These are phyloP conservation scores for Tiliacea aurago DNA, from an alignment of 2,888 invertebrate species.

Conservation along the genomic window DNA sequence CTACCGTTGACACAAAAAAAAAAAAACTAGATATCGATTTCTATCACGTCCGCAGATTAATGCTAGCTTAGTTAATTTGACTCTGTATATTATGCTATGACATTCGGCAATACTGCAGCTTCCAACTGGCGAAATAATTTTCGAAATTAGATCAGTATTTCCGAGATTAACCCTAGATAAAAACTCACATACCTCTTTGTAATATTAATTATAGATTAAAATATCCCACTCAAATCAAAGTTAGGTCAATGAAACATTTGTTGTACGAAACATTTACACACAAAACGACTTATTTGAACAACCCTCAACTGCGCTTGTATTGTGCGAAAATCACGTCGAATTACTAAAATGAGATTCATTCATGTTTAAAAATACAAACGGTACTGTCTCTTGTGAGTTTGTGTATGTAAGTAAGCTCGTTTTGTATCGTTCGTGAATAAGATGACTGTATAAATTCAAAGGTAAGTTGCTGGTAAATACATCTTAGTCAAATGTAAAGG, in stretches of 20 bases:
- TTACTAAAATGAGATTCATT: constrained; percentile 56
- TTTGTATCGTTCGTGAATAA: constrained; percentile 37
- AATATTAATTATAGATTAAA: not conserved
- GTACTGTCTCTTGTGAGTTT: constrained; percentile 26
- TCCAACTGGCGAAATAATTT: not conserved
- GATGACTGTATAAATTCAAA: constrained; percentile 36
- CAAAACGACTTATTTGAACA: constrained; percentile 36
- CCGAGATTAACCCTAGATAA: not conserved
- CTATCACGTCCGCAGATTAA: too few relatives aligned
- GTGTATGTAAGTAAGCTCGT: constrained; percentile 24
- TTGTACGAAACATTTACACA: constrained; percentile 26
- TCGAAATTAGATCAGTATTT: not conserved
- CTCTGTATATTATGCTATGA: not conserved
- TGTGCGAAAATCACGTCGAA: constrained; percentile 50
- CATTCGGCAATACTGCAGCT: not conserved
- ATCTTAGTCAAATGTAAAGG: constrained; percentile 38
- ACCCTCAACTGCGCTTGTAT: constrained; percentile 43
- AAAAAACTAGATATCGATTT: too few relatives aligned
- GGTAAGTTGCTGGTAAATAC: constrained; percentile 34
- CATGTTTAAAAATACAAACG: constrained; percentile 52
- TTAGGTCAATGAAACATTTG: too few relatives aligned
- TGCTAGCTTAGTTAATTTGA: too few relatives aligned
- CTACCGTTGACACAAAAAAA: too few relatives aligned
- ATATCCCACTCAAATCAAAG: too few relatives aligned
- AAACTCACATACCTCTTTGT: not conserved